Base-by-base conservation (phyloP, 2,797 vertebrate genomes). In the Megaceryle alcyon region DNA sequence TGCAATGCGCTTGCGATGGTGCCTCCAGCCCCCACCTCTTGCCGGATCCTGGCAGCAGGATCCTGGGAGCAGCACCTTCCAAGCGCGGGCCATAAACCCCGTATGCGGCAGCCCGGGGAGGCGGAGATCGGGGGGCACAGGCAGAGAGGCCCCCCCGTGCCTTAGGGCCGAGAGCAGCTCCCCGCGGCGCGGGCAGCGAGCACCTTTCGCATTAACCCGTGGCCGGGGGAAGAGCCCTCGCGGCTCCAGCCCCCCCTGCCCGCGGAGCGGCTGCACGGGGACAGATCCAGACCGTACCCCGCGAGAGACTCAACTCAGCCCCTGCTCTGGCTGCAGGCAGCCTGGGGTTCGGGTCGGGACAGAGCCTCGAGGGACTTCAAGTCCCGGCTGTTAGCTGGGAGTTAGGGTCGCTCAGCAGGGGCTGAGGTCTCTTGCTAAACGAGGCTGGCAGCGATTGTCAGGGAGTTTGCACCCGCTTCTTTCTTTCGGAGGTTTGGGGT, bases 181-280 rank as follows among this genome's bases (percentile, higher is more conserved):
- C 48, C 35, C 7, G 0, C 2, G 18, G 41, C 12, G 26, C 1
- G 13, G 61, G 25, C 29, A 54, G 16, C 7, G 5, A 63, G 28
- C 26, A 22, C 21, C 37, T 61, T 63, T 12, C 9, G 2, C 7
- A 3, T 53, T 25, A 46, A 39, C 14, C 57, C 57, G 0, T 7
- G 1, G 14, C 8, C 26, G 56, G 35, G 18, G 18, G 28, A 51
- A 16, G 49, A 28, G 26, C 49, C 49, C 49, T 14, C 49, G 49
- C 13, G 26, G 49, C 49, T 51, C 49, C 49, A 6, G 49, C 49
- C 26, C 26, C 15, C 14, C 49, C 49, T 28, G 49, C 26, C 49
- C 15, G 49, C 25, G 14, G 14, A 28, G 49, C 46, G 46, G 46
- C 46, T 48, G 9, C 21, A 11, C 46, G 46, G 26, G 3, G 6